Percentiles rank a stretch among this genome's conserved stretches.
Conservation (phyloP, 2,888 invertebrate genomes). For the Hyles lineata region DNA sequence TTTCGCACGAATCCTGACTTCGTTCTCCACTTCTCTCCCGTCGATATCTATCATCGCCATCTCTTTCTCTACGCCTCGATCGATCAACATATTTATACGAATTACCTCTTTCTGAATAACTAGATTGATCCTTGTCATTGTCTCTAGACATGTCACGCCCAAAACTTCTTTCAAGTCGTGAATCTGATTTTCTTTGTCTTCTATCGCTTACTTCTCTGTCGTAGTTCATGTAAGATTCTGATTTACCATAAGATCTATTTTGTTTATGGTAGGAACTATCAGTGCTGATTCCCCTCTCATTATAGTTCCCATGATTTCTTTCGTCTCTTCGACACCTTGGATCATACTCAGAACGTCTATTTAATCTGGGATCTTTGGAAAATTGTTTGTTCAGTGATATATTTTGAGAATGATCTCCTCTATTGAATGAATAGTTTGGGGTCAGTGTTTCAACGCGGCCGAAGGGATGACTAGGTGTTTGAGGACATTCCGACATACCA, state of each 20-base stretch:
- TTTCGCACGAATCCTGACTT: slow-evolving; percentile 29
- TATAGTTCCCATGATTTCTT: slow-evolving; percentile 54
- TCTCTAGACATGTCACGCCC: background rate
- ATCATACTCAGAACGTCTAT: slow-evolving; percentile 62
- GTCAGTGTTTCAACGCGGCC: slow-evolving; percentile 46
- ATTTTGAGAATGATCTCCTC: slow-evolving; percentile 40
- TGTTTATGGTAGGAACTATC: slow-evolving; percentile 47
- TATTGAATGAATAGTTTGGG: slow-evolving; percentile 49
- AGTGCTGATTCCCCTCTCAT: slow-evolving; percentile 50
- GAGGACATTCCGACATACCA: slow-evolving; percentile 45
- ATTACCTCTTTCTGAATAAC: slow-evolving; percentile 41
- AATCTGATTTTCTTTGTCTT: slow-evolving; percentile 36
- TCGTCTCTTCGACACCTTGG: slow-evolving; percentile 52
- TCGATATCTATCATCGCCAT: slow-evolving; percentile 35
- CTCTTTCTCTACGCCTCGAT: slow-evolving; percentile 37
- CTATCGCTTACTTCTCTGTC: slow-evolving; percentile 53
- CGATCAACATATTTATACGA: slow-evolving; percentile 47
- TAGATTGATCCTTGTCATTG: background rate
- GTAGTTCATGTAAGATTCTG: slow-evolving; percentile 39
- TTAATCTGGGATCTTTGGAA: slow-evolving; percentile 65
- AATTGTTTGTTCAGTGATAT: slow-evolving; percentile 41
- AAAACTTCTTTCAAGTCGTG: background rate
- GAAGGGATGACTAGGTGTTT: slow-evolving; percentile 48
- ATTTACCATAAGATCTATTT: slow-evolving; percentile 41
- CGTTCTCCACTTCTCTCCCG: slow-evolving; percentile 57